phyloP scores from a whole-genome alignment of 2,797 vertebrate genomes.

The Lithobates pipiens region DNA sequence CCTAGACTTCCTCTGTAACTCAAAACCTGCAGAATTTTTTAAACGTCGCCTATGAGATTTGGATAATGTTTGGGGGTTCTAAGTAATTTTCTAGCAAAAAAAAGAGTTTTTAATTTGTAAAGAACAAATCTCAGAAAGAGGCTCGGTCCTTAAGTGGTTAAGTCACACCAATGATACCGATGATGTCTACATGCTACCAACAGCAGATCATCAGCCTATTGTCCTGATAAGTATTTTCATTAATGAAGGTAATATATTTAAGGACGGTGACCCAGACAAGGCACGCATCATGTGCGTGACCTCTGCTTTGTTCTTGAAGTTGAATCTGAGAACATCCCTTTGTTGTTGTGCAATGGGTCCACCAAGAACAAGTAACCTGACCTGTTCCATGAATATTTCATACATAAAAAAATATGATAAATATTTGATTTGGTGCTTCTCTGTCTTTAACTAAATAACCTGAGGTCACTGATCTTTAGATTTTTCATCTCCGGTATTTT shows the following conservation, averaged over 20 bases:
- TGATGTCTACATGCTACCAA: not conserved
- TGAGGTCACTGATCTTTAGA: not conserved
- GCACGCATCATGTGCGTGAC: not conserved
- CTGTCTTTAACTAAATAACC: slow-evolving; percentile 6
- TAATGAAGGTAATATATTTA: not conserved
- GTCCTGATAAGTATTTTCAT: not conserved
- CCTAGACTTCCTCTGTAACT: too few relatives aligned
- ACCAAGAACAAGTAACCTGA: slow-evolving; percentile 18
- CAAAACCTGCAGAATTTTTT: too few relatives aligned
- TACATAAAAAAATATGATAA: slow-evolving; percentile 22
- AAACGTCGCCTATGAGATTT: too few relatives aligned
- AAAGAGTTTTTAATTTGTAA: too few relatives aligned
- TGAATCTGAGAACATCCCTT: not conserved
- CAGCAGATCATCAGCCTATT: not conserved
- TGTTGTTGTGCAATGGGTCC: not conserved
- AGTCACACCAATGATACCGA: too few relatives aligned
- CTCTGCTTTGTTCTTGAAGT: not conserved
- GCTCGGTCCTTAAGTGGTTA: too few relatives aligned
- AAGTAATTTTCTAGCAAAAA: too few relatives aligned
- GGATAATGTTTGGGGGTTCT: too few relatives aligned
- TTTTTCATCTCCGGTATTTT: not conserved
- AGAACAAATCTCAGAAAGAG: too few relatives aligned
- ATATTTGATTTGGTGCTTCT: slow-evolving; percentile 27
- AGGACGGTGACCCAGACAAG: not conserved
- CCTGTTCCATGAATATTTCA: slow-evolving; percentile 45